Percentiles rank a stretch among this genome's conserved stretches.
Evolutionary conservation across 2,888 invertebrate genomes (phyloP).

Genomic region (Cancer borealis): DNA sequence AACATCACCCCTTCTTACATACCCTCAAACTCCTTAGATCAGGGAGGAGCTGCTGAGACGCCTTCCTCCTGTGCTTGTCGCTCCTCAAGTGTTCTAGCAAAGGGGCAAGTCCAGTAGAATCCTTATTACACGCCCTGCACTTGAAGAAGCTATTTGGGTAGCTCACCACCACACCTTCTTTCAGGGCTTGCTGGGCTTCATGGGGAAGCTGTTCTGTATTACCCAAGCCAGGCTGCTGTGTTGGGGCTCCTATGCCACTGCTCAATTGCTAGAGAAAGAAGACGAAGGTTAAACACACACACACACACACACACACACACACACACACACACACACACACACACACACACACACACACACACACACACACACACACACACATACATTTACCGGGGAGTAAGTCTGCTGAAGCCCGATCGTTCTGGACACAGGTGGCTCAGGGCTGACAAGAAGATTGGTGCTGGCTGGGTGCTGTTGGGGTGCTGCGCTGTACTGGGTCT

Average conservation of each 20-base stretch:
- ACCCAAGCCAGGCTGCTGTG: background rate
- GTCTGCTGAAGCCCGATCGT: background rate
- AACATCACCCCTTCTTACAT: background rate
- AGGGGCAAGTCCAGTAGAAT: background rate
- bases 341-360: conserved; percentile 26
- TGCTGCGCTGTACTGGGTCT: too few species aligned
- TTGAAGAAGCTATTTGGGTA: background rate
- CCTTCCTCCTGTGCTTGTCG: conserved; percentile 15
- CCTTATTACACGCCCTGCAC: background rate
- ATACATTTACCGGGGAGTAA: background rate
- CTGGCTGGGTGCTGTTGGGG: background rate
- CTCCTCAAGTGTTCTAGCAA: background rate
- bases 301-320: background rate
- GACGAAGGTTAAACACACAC: background rate
- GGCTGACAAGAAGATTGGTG: background rate
- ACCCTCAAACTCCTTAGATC: background rate
- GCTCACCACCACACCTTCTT: background rate
- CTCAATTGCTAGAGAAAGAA: background rate
- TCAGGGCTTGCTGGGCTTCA: background rate
- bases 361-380: conserved; percentile 22
- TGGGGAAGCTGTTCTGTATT: background rate
- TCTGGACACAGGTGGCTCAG: background rate
- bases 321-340: conserved; percentile 22
- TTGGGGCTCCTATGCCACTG: background rate
- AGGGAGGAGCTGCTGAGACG: background rate